Percentiles rank a stretch among this genome's conserved stretches.
phyloP scores from a whole-genome alignment of 35 echinoderm and acorn worm genomes.

The Heliocidaris tuberculata region DNA sequence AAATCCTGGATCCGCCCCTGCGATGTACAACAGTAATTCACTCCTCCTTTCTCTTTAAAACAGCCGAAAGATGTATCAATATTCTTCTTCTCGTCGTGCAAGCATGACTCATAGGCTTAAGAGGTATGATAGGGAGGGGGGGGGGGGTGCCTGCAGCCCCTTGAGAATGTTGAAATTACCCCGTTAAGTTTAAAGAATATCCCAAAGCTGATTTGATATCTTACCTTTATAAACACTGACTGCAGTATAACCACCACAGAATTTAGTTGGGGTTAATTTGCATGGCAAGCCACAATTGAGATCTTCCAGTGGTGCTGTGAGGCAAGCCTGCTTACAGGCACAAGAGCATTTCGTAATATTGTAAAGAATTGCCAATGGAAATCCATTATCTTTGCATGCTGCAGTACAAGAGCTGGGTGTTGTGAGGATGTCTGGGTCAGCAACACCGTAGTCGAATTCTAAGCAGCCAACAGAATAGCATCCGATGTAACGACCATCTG shows the following conservation, averaged over 20 bases:
- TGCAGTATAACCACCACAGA: not conserved
- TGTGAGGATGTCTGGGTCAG: not conserved
- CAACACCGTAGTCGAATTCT: not conserved
- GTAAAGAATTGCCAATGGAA: not conserved
- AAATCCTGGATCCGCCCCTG: too few relatives aligned
- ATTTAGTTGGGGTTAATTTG: not conserved
- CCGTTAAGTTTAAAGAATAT: too few relatives aligned
- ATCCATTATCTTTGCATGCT: not conserved
- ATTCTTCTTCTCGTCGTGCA: too few relatives aligned
- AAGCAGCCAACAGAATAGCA: not conserved
- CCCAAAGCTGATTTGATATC: not conserved
- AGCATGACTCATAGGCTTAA: too few relatives aligned
- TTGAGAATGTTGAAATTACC: too few relatives aligned
- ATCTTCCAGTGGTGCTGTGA: not conserved
- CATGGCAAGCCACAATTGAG: not conserved
- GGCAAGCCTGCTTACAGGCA: not conserved
- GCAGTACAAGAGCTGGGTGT: not conserved
- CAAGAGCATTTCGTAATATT: not conserved
- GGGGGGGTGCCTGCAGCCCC: too few relatives aligned
- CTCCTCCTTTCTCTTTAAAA: too few relatives aligned
- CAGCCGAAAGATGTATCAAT: too few relatives aligned
- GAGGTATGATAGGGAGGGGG: too few relatives aligned
- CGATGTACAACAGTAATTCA: too few relatives aligned
- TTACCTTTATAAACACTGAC: not conserved
- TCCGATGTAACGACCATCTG: not conserved